Evolutionary conservation across 1,140 invertebrate genomes (phyloP).

Genomic region (Amphibalanus amphitrite): DNA sequence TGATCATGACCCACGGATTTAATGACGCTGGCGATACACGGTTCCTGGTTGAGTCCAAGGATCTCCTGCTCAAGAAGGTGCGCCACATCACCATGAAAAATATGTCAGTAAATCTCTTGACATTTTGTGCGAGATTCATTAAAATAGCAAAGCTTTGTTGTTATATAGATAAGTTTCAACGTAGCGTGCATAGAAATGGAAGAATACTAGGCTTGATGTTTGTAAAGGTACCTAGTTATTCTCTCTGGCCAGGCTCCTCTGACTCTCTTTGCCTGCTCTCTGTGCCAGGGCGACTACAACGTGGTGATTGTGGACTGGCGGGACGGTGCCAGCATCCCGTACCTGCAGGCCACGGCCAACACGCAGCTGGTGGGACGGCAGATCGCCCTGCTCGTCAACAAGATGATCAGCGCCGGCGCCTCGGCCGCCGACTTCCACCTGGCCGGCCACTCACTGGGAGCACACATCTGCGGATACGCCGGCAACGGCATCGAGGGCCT

Average conservation of each 20-base stretch:
- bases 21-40: not conserved
- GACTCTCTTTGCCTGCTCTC: too few species aligned
- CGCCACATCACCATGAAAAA: too few species aligned
- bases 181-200: too few species aligned
- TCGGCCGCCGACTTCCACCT: constrained; percentile 53
- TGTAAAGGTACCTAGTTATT: too few species aligned
- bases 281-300: constrained; percentile 48
- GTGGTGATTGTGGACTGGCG: constrained; percentile 72
- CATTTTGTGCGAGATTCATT: too few species aligned
- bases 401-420: constrained; percentile 36
- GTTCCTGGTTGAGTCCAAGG: not conserved
- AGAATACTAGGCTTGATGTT: too few species aligned
- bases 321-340: constrained; percentile 24
- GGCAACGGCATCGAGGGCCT: constrained; percentile 49
- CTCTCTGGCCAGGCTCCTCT: too few species aligned
- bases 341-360: constrained; percentile 26
- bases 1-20: not conserved
- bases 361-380: constrained; percentile 60
- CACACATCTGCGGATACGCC: constrained; percentile 67
- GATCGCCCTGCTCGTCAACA: constrained; percentile 56
- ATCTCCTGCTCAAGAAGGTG: not conserved
- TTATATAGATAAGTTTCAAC: too few species aligned
- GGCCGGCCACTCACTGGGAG: constrained; percentile 66
- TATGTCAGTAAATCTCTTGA: too few species aligned
- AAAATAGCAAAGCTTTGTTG: too few species aligned